Conservation (phyloP, 2,888 invertebrate genomes). For the Hemithea aestivaria region DNA sequence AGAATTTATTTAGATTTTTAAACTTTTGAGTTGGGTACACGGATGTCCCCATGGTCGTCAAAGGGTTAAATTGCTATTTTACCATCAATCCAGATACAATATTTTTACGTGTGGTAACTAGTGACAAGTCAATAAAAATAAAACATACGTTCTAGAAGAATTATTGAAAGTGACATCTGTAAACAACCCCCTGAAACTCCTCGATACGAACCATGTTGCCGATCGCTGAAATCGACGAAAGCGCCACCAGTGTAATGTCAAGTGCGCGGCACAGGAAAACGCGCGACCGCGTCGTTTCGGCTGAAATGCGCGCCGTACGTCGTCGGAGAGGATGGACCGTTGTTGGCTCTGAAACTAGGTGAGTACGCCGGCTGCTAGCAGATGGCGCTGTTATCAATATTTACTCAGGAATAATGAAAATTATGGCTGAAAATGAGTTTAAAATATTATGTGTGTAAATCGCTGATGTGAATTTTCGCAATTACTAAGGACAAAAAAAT, state of each 20-base stretch:
- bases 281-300: constrained; percentile 65
- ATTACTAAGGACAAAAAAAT: too few relatives aligned
- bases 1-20: too few relatives aligned
- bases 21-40: too few relatives aligned
- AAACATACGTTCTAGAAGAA: neutral
- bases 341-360: constrained; percentile 87
- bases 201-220: constrained; percentile 48
- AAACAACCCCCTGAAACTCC: constrained; percentile 22
- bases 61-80: too few relatives aligned
- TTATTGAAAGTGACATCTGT: constrained; percentile 43
- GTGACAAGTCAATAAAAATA: too few relatives aligned
- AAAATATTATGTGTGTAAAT: too few relatives aligned
- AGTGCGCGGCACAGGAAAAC: constrained; percentile 58
- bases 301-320: constrained; percentile 72
- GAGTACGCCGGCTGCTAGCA: constrained; percentile 43
- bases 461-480: too few relatives aligned
- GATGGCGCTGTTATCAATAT: constrained; percentile 47
- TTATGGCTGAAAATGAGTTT: too few relatives aligned
- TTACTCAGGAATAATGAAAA: too few relatives aligned
- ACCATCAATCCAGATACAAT: too few relatives aligned
- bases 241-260: constrained; percentile 46
- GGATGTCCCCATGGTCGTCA: too few relatives aligned
- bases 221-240: constrained; percentile 65
- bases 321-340: constrained; percentile 87
- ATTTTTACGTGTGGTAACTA: too few relatives aligned